Conservation (phyloP, 1,140 invertebrate genomes). For the Macrosteles quadrilineatus region DNA sequence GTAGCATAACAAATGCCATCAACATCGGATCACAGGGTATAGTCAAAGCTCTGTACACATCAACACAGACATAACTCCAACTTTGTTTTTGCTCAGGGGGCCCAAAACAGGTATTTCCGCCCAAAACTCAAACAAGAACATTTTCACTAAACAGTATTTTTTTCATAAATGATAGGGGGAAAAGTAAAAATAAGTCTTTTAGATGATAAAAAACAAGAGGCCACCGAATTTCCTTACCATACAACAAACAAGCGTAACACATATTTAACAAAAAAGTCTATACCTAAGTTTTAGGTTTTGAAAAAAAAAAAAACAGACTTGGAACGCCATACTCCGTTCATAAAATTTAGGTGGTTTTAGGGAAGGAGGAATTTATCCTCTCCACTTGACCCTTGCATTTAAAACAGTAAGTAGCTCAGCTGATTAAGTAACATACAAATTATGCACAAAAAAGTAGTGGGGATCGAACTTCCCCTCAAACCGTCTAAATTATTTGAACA, state of each 20-base stretch:
- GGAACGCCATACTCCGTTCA: too few relatives aligned
- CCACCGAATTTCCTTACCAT: background rate
- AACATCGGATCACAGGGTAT: background rate
- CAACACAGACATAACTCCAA: background rate
- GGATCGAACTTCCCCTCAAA: too few relatives aligned
- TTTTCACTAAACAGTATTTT: background rate
- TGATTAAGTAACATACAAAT: too few relatives aligned
- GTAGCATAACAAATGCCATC: background rate
- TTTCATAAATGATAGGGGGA: background rate
- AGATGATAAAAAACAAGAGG: background rate
- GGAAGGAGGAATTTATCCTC: too few relatives aligned
- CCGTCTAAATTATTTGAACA: too few relatives aligned
- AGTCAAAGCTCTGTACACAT: background rate
- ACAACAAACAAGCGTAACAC: background rate
- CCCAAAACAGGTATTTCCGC: too few relatives aligned
- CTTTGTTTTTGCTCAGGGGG: background rate
- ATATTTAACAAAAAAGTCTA: background rate
- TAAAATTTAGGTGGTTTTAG: too few relatives aligned
- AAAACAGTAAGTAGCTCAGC: too few relatives aligned
- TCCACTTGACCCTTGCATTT: too few relatives aligned
- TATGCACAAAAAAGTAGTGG: too few relatives aligned
- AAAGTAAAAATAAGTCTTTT: background rate
- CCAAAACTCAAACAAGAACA: too few relatives aligned
- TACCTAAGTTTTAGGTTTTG: background rate
- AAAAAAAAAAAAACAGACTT: background rate